Evolutionary conservation across 2,113 vertebrate genomes (phyloP).

Genomic region (Peromyscus maniculatus): DNA sequence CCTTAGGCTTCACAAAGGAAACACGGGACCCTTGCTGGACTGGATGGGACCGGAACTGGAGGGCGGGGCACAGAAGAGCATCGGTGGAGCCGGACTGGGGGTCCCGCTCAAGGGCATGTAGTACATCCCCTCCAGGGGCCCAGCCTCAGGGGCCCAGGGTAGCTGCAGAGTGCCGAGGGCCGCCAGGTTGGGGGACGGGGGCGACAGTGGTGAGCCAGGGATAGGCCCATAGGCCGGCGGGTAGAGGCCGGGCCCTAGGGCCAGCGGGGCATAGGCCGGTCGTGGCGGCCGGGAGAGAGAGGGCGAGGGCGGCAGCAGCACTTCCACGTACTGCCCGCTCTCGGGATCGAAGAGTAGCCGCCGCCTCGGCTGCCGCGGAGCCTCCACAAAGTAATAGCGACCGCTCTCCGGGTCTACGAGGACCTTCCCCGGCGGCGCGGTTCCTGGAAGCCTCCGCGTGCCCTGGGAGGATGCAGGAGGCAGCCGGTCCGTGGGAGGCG

Average conservation of each 20-base stretch:
- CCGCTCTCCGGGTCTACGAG: conserved; percentile 95
- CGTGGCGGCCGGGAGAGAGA: conserved; percentile 86
- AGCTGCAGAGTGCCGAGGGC: conserved; percentile 86
- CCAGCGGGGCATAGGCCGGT: conserved; percentile 90
- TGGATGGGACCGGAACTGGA: conserved; percentile 49
- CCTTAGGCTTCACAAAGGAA: conserved; percentile 73
- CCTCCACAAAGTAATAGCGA: conserved; percentile 95
- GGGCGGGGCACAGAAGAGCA: conserved; percentile 76
- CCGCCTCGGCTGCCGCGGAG: conserved; percentile 92
- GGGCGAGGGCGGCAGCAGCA: conserved; percentile 90
- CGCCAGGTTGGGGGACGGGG: conserved; percentile 82
- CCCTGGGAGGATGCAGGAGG: neutral
- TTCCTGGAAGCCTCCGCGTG: conserved; percentile 61
- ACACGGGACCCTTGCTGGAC: conserved; percentile 57
- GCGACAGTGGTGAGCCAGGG: conserved; percentile 83
- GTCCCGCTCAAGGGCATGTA: conserved; percentile 94
- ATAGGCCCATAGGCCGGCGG: conserved; percentile 90
- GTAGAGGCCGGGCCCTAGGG: conserved; percentile 86
- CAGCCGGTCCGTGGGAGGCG: conserved; percentile 69
- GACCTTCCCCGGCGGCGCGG: conserved; percentile 88
- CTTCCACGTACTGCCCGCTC: conserved; percentile 96
- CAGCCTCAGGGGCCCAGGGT: conserved; percentile 89
- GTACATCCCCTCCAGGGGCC: conserved; percentile 93
- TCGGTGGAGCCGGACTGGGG: conserved; percentile 88
- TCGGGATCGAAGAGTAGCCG: conserved; percentile 96